A percentile compares a stretch with the other conserved stretches of the same genome.
Evolutionary conservation across 2,113 vertebrate species (phyloP).

Genomic region (Todiramphus saurophagus): DNA sequence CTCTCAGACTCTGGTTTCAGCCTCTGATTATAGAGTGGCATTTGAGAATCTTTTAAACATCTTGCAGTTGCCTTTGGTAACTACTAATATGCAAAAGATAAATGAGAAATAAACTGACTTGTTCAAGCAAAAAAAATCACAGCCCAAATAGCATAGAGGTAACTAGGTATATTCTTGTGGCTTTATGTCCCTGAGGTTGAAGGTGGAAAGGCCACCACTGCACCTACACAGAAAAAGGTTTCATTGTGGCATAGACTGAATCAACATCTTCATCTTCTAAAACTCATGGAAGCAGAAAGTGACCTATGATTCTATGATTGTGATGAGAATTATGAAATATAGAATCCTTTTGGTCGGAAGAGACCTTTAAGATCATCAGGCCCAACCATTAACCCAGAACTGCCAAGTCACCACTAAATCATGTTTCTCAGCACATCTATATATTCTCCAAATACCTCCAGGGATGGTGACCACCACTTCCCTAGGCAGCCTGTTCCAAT

Average conservation of each 20-base stretch:
- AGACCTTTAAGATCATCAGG: background rate
- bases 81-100: background rate
- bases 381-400: background rate
- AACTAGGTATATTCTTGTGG: background rate
- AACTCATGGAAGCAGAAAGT: background rate
- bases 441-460: too few relatives aligned
- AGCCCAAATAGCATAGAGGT: background rate
- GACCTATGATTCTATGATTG: too few relatives aligned
- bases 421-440: background rate
- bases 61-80: constrained; percentile 4
- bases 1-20: background rate
- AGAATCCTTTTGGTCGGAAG: background rate
- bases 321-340: too few relatives aligned
- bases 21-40: background rate
- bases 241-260: background rate
- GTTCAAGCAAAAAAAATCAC: background rate
- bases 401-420: background rate
- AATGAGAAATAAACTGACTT: background rate
- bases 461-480: too few relatives aligned
- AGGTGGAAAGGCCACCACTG: background rate
- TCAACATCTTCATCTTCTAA: background rate
- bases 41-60: background rate
- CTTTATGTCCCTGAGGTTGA: background rate
- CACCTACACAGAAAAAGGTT: background rate
- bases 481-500: too few relatives aligned